phyloP scores from a whole-genome alignment of 2,797 vertebrate genomes.

The Borostomias antarcticus region DNA sequence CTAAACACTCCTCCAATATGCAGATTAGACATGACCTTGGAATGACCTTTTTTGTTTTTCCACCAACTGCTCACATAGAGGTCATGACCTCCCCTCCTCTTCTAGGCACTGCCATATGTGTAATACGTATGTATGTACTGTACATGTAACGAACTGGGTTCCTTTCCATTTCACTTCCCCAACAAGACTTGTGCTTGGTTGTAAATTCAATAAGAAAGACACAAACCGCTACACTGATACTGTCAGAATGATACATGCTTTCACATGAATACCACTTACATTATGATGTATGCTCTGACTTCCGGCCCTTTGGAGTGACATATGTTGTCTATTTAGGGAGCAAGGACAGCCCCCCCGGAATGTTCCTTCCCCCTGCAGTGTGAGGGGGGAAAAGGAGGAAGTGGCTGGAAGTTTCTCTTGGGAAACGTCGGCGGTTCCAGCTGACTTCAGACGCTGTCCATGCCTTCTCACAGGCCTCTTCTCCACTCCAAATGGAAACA shows the following conservation, averaged over 20 bases:
- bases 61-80: conserved; percentile 33
- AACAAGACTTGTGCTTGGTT: not conserved
- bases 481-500: conserved; percentile 25
- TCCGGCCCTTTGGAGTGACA: conserved; percentile 39
- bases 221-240: not conserved
- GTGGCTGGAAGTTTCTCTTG: conserved; percentile 67
- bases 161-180: too few species aligned
- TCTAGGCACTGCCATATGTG: not conserved
- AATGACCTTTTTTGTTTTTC: conserved; percentile 26
- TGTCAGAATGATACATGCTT: not conserved
- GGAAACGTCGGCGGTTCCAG: conserved; percentile 60
- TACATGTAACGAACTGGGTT: too few species aligned
- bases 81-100: conserved; percentile 19
- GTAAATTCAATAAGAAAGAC: not conserved
- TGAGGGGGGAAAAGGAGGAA: conserved; percentile 47
- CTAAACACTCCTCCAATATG: not conserved
- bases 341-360: not conserved
- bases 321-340: conserved; percentile 53
- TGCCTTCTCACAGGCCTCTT: conserved; percentile 8
- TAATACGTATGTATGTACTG: too few species aligned
- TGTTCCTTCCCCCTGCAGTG: not conserved
- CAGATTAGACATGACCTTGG: conserved; percentile 28
- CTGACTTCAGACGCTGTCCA: conserved; percentile 57
- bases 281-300: conserved; percentile 47
- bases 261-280: conserved; percentile 11